These are phyloP conservation scores for Philypnodon macrostomus DNA, from an alignment of 2,797 vertebrate species.

Conservation along the genomic window DNA sequence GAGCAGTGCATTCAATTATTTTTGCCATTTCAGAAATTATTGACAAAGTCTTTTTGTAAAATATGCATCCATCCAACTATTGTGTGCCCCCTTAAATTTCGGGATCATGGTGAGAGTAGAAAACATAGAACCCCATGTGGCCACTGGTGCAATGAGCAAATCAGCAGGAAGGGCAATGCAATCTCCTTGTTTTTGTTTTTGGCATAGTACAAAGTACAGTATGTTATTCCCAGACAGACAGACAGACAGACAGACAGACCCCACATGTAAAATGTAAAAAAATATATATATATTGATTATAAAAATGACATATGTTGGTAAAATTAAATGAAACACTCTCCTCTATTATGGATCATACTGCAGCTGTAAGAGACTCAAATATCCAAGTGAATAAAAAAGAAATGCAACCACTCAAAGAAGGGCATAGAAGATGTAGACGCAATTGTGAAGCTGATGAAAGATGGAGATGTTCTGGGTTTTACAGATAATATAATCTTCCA, in stretches of 20 bases:
- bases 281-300: not conserved
- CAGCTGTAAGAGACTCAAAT: not conserved
- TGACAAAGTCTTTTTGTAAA: too few species aligned
- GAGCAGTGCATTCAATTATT: too few species aligned
- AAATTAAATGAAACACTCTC: not conserved
- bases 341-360: too few species aligned
- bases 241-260: not conserved
- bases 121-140: constrained; percentile 7
- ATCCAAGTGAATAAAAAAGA: constrained; percentile 3
- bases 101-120: not conserved
- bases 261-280: too few species aligned
- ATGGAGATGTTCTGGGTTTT: not conserved
- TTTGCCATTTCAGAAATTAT: too few species aligned
- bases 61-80: not conserved
- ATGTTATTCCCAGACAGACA: not conserved
- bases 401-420: constrained; percentile 1
- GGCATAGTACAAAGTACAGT: not conserved
- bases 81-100: not conserved
- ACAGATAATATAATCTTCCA: not conserved
- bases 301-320: not conserved
- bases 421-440: not conserved
- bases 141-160: constrained; percentile 1
- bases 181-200: constrained; percentile 3
- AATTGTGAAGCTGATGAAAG: not conserved
- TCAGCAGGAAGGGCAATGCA: constrained; percentile 6